A percentile compares a stretch with the other conserved stretches of the same genome.
These are phyloP conservation scores for Cyanoliseus patagonus DNA, from an alignment of 2,113 vertebrate species.

Conservation along the genomic window DNA sequence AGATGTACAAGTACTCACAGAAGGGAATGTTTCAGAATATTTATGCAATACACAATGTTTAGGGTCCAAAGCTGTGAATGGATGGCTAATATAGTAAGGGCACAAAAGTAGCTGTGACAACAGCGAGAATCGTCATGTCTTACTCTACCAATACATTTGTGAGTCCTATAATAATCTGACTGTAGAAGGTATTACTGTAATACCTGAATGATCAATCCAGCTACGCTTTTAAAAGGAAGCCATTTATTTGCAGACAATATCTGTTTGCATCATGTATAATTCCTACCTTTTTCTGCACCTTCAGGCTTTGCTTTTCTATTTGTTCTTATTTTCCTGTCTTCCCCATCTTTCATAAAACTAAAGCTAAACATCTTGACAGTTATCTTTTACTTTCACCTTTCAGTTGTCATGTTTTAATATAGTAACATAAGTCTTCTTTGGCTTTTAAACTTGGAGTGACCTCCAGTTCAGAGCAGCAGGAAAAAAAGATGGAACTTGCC, in stretches of 20 bases:
- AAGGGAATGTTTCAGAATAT: neutral
- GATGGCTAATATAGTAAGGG: neutral
- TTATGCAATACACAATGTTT: neutral
- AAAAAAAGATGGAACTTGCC: slow-evolving; percentile 8
- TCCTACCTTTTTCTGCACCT: neutral
- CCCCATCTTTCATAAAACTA: neutral
- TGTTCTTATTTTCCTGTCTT: neutral
- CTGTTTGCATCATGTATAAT: neutral
- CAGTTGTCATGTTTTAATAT: neutral
- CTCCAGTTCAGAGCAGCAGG: neutral
- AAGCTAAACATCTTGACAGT: neutral
- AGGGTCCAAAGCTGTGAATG: neutral
- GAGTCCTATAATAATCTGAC: neutral
- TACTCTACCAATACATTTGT: neutral
- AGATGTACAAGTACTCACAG: neutral
- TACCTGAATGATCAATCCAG: neutral
- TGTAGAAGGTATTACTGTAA: neutral
- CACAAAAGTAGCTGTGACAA: neutral
- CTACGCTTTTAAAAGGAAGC: neutral
- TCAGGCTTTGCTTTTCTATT: neutral
- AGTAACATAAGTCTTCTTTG: neutral
- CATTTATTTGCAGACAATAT: neutral
- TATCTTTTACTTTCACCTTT: neutral
- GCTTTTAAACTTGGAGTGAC: neutral
- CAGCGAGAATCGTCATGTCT: neutral